Percentiles rank a stretch among this genome's conserved stretches.
These are phyloP conservation scores for Masticophis lateralis DNA, from an alignment of 2,797 vertebrate genomes.

Conservation along the genomic window DNA sequence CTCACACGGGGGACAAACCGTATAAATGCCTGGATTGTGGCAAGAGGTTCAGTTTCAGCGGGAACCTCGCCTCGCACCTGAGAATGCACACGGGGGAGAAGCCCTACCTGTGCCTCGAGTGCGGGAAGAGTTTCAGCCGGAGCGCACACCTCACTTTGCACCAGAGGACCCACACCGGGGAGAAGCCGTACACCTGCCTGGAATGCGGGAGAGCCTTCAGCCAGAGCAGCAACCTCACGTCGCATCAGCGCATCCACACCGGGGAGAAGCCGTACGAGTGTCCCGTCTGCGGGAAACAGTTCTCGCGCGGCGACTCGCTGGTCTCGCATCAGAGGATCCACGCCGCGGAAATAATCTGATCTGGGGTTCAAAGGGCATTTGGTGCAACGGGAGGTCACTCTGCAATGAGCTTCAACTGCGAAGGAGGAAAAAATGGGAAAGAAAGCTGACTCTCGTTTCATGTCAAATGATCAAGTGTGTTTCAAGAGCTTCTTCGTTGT, in stretches of 20 bases:
- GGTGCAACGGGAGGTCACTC: neutral
- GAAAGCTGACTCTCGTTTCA: neutral
- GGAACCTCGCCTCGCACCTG: neutral
- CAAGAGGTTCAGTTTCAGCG: neutral
- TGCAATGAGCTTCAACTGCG: neutral
- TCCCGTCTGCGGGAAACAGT: neutral
- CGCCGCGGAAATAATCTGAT: neutral
- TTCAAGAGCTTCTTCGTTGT: neutral
- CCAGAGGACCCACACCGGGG: constrained; percentile 4
- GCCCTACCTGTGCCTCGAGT: neutral
- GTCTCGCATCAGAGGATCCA: constrained; percentile 2
- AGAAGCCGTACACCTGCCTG: neutral
- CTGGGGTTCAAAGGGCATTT: neutral
- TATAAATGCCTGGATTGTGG: neutral
- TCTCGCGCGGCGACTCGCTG: neutral
- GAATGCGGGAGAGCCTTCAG: neutral
- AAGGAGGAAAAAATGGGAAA: neutral
- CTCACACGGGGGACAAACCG: neutral
- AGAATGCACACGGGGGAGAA: constrained; percentile 2
- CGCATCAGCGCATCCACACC: neutral
- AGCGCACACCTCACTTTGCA: neutral
- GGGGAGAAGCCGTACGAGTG: constrained; percentile 1
- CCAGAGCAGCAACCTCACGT: constrained; percentile 1
- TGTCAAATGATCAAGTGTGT: neutral
- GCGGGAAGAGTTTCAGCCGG: constrained; percentile 1